A percentile compares a stretch with the other conserved stretches of the same genome.
phyloP scores from a whole-genome alignment of 1,140 invertebrate genomes.

The Magallana angulata region DNA sequence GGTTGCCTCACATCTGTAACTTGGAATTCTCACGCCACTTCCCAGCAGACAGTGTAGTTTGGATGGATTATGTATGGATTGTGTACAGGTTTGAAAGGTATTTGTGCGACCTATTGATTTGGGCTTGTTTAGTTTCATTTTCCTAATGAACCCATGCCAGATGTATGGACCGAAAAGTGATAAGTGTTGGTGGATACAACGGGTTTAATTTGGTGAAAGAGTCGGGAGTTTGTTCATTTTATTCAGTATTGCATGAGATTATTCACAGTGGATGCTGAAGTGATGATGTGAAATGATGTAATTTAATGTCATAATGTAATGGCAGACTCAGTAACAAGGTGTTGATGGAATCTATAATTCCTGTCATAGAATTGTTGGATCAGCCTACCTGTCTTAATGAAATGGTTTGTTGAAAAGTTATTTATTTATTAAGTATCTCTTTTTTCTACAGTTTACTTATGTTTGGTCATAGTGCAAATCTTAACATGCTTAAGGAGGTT shows the following conservation, averaged over 20 bases:
- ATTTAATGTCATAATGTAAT: neutral
- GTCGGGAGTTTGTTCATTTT: neutral
- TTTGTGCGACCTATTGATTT: neutral
- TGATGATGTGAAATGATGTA: neutral
- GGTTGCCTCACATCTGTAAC: no score
- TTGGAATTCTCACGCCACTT: neutral
- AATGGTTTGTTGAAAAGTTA: no score
- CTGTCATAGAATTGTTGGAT: neutral
- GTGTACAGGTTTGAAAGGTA: neutral
- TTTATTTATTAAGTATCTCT: no score
- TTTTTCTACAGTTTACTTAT: no score
- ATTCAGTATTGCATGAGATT: neutral
- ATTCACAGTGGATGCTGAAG: neutral
- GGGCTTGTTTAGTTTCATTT: slow-evolving; percentile 18
- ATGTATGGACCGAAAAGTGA: neutral
- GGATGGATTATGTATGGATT: neutral
- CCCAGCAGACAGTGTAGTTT: neutral
- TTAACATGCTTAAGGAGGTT: no score
- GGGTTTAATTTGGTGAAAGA: neutral
- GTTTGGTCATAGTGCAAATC: no score
- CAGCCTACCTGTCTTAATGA: no score
- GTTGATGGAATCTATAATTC: neutral
- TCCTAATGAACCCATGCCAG: neutral
- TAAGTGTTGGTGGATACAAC: neutral
- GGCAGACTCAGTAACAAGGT: neutral